Evolutionary conservation across 2,113 vertebrate species (phyloP).

Genomic region (Ictidomys tridecemlineatus): DNA sequence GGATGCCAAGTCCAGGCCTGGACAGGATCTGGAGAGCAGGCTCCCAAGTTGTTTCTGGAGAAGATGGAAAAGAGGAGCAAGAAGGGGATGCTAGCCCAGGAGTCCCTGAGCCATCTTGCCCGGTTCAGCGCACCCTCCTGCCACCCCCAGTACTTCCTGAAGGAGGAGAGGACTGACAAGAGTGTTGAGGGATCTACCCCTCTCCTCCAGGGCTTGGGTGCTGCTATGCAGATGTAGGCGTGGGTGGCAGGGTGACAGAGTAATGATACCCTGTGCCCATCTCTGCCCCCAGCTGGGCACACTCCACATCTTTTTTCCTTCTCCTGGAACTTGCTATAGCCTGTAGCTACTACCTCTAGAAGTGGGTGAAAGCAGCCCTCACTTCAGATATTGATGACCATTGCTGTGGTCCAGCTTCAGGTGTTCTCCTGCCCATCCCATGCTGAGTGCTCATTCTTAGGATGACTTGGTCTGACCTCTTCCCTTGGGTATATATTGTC

Average conservation of each 20-base stretch:
- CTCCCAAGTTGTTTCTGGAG: neutral
- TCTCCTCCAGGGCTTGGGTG: slow-evolving; percentile 13
- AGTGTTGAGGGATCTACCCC: neutral
- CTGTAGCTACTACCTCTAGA: neutral
- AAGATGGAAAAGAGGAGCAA: neutral
- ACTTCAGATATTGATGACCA: neutral
- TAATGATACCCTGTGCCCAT: slow-evolving; percentile 82
- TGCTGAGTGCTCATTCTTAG: neutral
- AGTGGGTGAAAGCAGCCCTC: neutral
- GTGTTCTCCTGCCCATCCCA: neutral
- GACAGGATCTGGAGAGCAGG: neutral
- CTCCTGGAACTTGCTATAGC: neutral
- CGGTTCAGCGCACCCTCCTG: neutral
- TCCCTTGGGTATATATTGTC: neutral
- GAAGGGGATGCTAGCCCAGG: neutral
- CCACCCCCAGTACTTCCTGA: neutral
- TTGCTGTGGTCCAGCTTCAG: neutral
- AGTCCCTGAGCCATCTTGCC: neutral
- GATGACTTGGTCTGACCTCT: neutral
- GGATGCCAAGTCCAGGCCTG: neutral
- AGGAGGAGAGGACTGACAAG: neutral
- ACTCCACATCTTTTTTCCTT: neutral
- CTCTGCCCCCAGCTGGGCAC: slow-evolving; percentile 74
- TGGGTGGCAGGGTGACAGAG: slow-evolving; percentile 74
- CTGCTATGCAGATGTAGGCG: slow-evolving; percentile 59